These are phyloP conservation scores for Dromiciops gliroides DNA, from an alignment of 2,113 vertebrate species.

Conservation along the genomic window DNA sequence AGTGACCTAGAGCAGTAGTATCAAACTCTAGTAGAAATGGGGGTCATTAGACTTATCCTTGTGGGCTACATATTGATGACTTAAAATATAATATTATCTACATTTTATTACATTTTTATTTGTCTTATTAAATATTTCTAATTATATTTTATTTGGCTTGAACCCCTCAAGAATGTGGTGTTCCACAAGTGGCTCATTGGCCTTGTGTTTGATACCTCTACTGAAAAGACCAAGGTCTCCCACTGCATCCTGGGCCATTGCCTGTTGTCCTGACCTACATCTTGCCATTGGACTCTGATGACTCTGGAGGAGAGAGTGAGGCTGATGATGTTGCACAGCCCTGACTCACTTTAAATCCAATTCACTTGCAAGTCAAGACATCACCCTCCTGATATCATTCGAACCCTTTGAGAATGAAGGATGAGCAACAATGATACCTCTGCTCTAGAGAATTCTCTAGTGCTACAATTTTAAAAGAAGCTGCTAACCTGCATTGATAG, in stretches of 20 bases:
- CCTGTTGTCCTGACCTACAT: neutral
- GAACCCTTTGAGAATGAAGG: no score
- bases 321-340: no score
- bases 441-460: no score
- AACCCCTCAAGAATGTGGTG: neutral
- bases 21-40: neutral
- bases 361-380: no score
- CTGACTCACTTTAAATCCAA: no score
- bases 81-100: neutral
- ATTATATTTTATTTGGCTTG: neutral
- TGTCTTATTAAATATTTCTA: neutral
- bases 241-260: no score
- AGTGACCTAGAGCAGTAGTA: neutral
- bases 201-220: neutral
- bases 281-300: neutral
- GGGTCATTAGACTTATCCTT: neutral
- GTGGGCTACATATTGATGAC: neutral
- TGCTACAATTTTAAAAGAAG: no score
- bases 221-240: no score
- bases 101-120: neutral
- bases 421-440: no score
- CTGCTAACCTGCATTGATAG: no score
- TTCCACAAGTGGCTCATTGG: neutral
- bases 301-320: neutral
- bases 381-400: no score